Conservation (phyloP, 1,140 invertebrate genomes). For the Leucophenga varia region DNA sequence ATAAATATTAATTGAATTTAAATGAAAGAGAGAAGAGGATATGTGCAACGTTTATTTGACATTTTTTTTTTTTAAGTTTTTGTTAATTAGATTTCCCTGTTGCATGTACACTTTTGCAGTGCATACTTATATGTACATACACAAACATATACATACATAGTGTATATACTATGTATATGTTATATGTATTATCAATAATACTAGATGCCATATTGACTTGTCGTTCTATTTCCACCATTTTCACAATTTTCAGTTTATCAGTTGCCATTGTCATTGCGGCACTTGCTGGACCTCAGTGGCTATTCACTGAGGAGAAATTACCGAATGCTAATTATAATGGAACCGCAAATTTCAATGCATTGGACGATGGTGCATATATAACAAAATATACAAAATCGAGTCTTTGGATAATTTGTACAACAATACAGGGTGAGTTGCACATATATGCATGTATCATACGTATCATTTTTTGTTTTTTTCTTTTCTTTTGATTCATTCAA, state of each 20-base stretch:
- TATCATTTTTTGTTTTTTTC: too few species aligned
- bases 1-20: too few species aligned
- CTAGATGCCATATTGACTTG: too few species aligned
- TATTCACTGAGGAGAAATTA: slow-evolving; percentile 53
- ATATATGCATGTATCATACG: too few species aligned
- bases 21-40: not conserved
- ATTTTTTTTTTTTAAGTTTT: slow-evolving; percentile 5
- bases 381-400: slow-evolving; percentile 54
- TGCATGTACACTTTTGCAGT: too few species aligned
- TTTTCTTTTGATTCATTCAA: too few species aligned
- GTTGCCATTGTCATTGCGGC: slow-evolving; percentile 54
- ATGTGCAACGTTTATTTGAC: not conserved
- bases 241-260: slow-evolving; percentile 44
- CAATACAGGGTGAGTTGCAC: slow-evolving; percentile 41
- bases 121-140: too few species aligned
- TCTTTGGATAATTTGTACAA: slow-evolving; percentile 51
- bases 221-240: too few species aligned
- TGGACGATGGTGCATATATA: slow-evolving; percentile 49
- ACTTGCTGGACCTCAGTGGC: slow-evolving; percentile 52
- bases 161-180: too few species aligned
- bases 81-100: too few species aligned
- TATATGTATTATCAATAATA: too few species aligned
- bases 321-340: slow-evolving; percentile 51
- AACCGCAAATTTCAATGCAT: slow-evolving; percentile 47
- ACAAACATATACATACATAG: too few species aligned